Percentiles rank a stretch among this genome's conserved stretches.
Conservation (phyloP, 2,797 vertebrate species). For the Pteronotus mesoamericanus region DNA sequence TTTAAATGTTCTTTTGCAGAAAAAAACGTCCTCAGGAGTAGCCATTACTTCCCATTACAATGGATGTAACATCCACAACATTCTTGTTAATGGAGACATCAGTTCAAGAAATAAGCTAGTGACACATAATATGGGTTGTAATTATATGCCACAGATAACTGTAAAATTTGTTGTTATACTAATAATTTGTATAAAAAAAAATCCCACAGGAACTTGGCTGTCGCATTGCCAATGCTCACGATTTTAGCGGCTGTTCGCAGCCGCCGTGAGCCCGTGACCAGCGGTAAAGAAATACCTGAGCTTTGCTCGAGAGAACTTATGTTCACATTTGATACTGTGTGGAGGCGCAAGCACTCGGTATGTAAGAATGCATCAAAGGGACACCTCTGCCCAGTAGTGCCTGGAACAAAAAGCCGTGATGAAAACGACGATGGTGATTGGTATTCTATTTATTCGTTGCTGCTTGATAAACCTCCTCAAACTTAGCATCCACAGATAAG, state of each 20-base stretch:
- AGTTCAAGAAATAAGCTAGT: not conserved
- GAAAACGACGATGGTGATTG: not conserved
- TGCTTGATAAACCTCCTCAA: not conserved
- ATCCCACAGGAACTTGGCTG: not conserved
- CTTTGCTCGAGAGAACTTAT: not conserved
- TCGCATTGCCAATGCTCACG: fast-evolving
- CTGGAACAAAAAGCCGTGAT: not conserved
- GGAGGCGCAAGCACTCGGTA: fast-evolving
- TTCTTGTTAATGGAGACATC: constrained; percentile 15
- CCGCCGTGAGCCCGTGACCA: not conserved
- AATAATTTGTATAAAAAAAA: not conserved
- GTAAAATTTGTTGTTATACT: constrained; percentile 23
- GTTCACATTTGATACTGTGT: fast-evolving
- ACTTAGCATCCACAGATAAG: not conserved
- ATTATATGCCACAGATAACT: constrained; percentile 16
- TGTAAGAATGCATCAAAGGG: fast-evolving
- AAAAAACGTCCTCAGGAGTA: not conserved
- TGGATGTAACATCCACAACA: not conserved
- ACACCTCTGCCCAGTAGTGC: not conserved
- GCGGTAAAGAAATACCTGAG: not conserved
- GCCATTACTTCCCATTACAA: not conserved
- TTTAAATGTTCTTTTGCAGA: not conserved
- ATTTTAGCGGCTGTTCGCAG: not conserved
- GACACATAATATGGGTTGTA: not conserved
- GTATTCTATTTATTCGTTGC: not conserved